Evolutionary conservation across 2,888 invertebrate species (phyloP).

Genomic region (Hedychridium roseum): DNA sequence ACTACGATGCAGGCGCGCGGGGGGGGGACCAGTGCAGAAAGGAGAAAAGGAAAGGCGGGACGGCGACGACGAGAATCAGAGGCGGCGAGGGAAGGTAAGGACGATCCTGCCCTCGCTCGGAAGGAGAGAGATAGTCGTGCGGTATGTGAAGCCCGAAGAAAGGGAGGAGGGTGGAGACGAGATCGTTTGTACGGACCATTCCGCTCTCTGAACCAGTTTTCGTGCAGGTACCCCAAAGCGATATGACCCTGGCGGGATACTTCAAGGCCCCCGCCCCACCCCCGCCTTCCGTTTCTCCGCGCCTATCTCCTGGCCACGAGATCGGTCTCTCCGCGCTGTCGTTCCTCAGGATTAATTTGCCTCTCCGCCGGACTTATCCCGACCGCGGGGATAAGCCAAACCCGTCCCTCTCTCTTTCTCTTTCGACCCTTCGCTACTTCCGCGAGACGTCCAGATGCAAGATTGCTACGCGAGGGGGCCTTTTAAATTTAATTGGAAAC

Average conservation of each 20-base stretch:
- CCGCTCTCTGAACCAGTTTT: slow-evolving; percentile 40
- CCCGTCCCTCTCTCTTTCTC: no score
- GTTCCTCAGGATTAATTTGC: slow-evolving; percentile 25
- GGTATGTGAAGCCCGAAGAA: slow-evolving; percentile 18
- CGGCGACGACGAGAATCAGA: slow-evolving; percentile 22
- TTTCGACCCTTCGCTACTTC: no score
- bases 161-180: slow-evolving; percentile 30
- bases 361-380: no score
- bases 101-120: slow-evolving; percentile 10
- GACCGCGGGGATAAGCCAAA: no score
- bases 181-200: slow-evolving; percentile 40
- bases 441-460: no score
- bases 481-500: no score
- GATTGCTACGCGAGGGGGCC: no score
- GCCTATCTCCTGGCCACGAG: slow-evolving; percentile 29
- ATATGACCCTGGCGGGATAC: slow-evolving; percentile 34
- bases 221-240: slow-evolving; percentile 37
- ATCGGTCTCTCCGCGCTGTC: slow-evolving; percentile 24
- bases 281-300: slow-evolving; percentile 23
- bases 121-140: slow-evolving; percentile 10
- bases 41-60: slow-evolving; percentile 8
- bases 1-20: slow-evolving; percentile 1
- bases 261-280: slow-evolving; percentile 31
- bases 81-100: slow-evolving; percentile 27
- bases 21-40: slow-evolving; percentile 1